These are phyloP conservation scores for Achlya flavicornis DNA, from an alignment of 2,888 invertebrate species.

Conservation along the genomic window DNA sequence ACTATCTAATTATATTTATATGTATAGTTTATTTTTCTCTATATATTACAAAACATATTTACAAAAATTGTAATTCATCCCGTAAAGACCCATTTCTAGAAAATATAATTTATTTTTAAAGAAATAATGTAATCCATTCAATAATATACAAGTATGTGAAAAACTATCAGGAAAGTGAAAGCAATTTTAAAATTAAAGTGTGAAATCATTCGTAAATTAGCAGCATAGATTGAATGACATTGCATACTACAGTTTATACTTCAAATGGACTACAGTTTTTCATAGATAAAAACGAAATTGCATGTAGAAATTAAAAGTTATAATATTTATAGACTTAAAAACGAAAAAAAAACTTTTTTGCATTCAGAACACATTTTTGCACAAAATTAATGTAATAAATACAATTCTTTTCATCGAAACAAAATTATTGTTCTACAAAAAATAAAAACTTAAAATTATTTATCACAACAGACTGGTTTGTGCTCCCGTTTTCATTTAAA, in stretches of 20 bases:
- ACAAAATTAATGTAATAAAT: slow-evolving; percentile 48
- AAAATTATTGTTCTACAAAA: slow-evolving; percentile 49
- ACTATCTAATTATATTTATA: slow-evolving; percentile 80
- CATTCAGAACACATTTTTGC: slow-evolving; percentile 57
- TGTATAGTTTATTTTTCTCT: slow-evolving; percentile 71
- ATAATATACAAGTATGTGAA: background rate
- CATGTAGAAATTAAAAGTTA: slow-evolving; percentile 43
- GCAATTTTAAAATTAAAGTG: background rate
- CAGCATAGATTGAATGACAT: slow-evolving; percentile 21
- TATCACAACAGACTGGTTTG: slow-evolving; percentile 80
- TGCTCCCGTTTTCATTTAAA: slow-evolving; percentile 57
- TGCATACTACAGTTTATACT: slow-evolving; percentile 21
- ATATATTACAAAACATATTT: slow-evolving; percentile 82
- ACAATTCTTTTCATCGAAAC: slow-evolving; percentile 41
- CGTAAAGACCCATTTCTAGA: slow-evolving; percentile 74
- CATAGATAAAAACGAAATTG: slow-evolving; percentile 44
- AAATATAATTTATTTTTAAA: slow-evolving; percentile 34
- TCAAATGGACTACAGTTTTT: slow-evolving; percentile 36
- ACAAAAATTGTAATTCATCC: slow-evolving; percentile 69
- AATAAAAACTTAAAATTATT: slow-evolving; percentile 68
- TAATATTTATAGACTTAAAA: slow-evolving; percentile 41
- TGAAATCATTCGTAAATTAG: background rate
- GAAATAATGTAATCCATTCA: slow-evolving; percentile 40
- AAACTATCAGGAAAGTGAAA: background rate
- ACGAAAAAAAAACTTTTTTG: slow-evolving; percentile 43